These are phyloP conservation scores for Micromussa lordhowensis DNA, from an alignment of 92 coral and sea anemone genomes.

Conservation along the genomic window DNA sequence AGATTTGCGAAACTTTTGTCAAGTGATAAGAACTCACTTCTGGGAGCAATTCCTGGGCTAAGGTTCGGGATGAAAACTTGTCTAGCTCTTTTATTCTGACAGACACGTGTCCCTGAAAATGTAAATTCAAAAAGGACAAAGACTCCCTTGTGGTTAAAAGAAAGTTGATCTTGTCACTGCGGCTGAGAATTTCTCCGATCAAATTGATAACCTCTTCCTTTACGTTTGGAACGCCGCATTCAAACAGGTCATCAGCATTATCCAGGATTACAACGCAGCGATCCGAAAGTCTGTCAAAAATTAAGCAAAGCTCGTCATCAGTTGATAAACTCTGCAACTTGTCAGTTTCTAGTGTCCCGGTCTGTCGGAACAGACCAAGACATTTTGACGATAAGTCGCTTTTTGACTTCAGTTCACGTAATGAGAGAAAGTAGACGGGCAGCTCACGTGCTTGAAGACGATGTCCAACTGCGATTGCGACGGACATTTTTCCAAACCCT, in stretches of 20 bases:
- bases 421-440: neutral
- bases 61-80: too few species aligned
- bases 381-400: neutral
- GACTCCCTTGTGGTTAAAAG: too few species aligned
- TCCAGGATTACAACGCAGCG: neutral
- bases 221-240: neutral
- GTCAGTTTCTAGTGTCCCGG: neutral
- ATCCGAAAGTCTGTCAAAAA: neutral
- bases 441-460: neutral
- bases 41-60: too few species aligned
- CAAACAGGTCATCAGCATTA: conserved; percentile 9
- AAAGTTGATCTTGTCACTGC: too few species aligned
- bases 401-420: neutral
- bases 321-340: neutral
- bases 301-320: neutral
- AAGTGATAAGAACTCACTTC: too few species aligned
- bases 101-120: too few species aligned
- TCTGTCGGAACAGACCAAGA: neutral
- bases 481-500: neutral
- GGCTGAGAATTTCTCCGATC: too few species aligned
- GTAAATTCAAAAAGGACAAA: too few species aligned
- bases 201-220: too few species aligned
- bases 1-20: too few species aligned
- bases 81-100: too few species aligned
- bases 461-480: neutral